Evolutionary conservation across 2,113 vertebrate genomes (phyloP).

Genomic region (Elachura formosa): DNA sequence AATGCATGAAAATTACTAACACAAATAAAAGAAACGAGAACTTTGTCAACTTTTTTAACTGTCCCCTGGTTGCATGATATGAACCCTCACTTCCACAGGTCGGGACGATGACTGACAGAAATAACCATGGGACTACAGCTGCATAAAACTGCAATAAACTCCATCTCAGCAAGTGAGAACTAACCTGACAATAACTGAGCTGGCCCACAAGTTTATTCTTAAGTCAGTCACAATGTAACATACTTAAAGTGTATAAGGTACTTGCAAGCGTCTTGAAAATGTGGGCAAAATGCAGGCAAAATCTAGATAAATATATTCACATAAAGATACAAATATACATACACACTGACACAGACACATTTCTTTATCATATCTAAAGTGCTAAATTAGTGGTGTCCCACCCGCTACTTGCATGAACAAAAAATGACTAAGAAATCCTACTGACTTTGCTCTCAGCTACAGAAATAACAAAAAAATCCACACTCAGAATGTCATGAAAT

Average conservation of each 20-base stretch:
- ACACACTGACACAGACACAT: fast-evolving
- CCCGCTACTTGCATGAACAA: not conserved
- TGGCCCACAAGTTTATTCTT: not conserved
- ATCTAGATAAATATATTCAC: not conserved
- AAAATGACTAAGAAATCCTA: not conserved
- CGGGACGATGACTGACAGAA: not conserved
- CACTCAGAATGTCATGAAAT: not conserved
- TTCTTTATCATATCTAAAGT: not conserved
- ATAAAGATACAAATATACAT: not conserved
- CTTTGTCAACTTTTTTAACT: not conserved
- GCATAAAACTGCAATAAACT: not conserved
- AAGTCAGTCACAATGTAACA: not conserved
- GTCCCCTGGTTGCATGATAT: not conserved
- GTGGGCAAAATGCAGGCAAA: not conserved
- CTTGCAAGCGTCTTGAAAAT: not conserved
- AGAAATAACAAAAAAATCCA: not conserved
- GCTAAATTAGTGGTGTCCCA: not conserved
- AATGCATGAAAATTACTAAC: not conserved
- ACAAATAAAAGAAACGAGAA: not conserved
- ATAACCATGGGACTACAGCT: not conserved
- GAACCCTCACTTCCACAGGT: not conserved
- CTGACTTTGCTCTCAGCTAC: not conserved
- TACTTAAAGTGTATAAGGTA: not conserved
- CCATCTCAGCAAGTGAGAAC: not conserved
- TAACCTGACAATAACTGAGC: not conserved